Base-by-base conservation (phyloP, 37 sponge, comb jelly and placozoan genomes). In the Cladorhizidae sp. region DNA sequence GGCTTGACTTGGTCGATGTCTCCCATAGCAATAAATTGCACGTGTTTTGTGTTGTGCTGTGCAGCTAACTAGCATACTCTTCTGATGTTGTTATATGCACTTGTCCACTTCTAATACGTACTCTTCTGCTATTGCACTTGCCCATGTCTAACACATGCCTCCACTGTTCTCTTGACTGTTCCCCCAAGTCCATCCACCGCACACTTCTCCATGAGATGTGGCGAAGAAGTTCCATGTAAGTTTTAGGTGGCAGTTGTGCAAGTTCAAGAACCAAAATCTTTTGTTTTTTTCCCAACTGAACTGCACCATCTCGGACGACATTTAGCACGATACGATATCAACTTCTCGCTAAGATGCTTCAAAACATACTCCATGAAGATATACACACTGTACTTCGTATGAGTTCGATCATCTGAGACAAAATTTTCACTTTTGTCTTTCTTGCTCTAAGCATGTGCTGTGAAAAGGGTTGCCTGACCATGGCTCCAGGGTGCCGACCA, bases 161-260 rank as follows among this genome's bases (percentile, higher is more conserved):
- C 64, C 18, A 73, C 86, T 71, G 74, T 39, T 76, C 78, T 76
- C 42, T 76, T 76, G 29, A 84, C 71, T 21, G 85, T 67, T 14
- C 78, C 85, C 33, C 82, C 82, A 61, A 82, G 43, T 6, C 82
- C 82, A 72, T 71, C 82, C 9, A 82, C 80, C 67, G 42, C 70
- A 32, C 80, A n/a, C 80, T 56, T 80, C 68, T 52, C 80, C 80
- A 80, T 80, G 80, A 80, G 80, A 80, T 22, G 80, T 80, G 9
- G 80, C 80, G 29, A 80, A 80, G 37, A 80, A 80, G 40, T 80
- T 67, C 80, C 80, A 80, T 31, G n/a, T 68, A 8, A 80, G 39
- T 1, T 15, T 31, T 21, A 80, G 1, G 71, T 67, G 70, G 41
- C 68, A 70, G 5, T 78, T 50, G 17, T 78, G 67, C 71, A 80